A percentile compares a stretch with the other conserved stretches of the same genome.
phyloP scores from a whole-genome alignment of 2,888 invertebrate species.

The Thera britannica region DNA sequence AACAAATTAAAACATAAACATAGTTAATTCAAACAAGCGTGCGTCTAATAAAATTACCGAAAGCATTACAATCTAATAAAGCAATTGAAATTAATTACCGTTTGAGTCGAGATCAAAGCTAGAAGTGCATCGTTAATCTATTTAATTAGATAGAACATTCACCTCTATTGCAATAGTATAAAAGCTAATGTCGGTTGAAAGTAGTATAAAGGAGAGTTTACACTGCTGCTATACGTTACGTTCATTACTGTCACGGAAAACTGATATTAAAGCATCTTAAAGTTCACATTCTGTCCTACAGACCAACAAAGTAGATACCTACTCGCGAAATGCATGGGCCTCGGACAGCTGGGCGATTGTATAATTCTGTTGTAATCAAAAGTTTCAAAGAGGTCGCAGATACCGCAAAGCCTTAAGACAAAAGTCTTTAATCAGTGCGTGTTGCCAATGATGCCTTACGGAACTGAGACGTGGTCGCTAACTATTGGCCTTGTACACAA shows the following conservation, averaged over 20 bases:
- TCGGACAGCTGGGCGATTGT: no score
- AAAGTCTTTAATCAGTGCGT: no score
- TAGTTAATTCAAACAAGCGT: conserved; percentile 20
- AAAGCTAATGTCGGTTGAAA: conserved; percentile 12
- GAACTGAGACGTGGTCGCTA: no score
- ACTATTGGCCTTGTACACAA: no score
- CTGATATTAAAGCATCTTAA: conserved; percentile 3
- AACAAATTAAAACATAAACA: conserved; percentile 20
- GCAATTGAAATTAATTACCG: conserved; percentile 33
- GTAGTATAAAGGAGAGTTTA: background rate
- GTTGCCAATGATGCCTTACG: no score
- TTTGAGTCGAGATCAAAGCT: conserved; percentile 24
- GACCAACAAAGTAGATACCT: background rate
- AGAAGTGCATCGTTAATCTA: conserved; percentile 15
- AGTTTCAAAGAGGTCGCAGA: no score
- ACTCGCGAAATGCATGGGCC: background rate
- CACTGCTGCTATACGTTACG: background rate
- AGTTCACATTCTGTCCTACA: conserved; percentile 7
- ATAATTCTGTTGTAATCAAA: no score
- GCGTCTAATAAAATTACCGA: conserved; percentile 30
- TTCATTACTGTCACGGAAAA: conserved; percentile 12
- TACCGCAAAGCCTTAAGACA: no score
- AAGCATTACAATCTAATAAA: conserved; percentile 25
- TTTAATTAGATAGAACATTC: background rate
- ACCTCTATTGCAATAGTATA: conserved; percentile 5